Percentiles rank a stretch among this genome's conserved stretches.
Conservation (phyloP, 2,888 invertebrate species). For the Lamellibrachia satsuma region DNA sequence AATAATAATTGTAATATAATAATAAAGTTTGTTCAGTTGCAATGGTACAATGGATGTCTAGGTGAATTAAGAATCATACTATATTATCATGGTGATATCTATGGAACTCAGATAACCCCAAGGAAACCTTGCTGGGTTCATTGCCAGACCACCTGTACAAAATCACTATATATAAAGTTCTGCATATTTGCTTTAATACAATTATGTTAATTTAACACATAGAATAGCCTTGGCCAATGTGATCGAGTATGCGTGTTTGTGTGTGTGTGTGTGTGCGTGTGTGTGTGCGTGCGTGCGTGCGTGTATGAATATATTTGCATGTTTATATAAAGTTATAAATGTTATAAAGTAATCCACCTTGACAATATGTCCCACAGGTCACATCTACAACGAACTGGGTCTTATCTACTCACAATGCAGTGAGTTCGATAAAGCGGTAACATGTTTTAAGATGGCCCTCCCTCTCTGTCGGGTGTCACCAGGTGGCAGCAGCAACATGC, state of each 20-base stretch:
- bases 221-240: too few species aligned
- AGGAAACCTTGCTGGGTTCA: too few species aligned
- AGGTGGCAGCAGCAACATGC: constrained; percentile 39
- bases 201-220: too few species aligned
- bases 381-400: constrained; percentile 55
- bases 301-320: neutral
- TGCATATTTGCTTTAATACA: neutral
- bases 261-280: too few species aligned
- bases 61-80: too few species aligned
- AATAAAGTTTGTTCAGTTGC: neutral
- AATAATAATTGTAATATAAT: neutral
- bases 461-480: constrained; percentile 37
- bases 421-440: constrained; percentile 48
- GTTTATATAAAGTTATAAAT: neutral
- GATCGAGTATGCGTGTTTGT: neutral
- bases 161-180: neutral
- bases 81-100: too few species aligned
- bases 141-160: too few species aligned
- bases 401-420: constrained; percentile 52
- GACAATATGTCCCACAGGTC: constrained; percentile 43
- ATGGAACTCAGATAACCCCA: too few species aligned
- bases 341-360: too few species aligned
- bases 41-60: too few species aligned
- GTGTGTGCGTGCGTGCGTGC: neutral
- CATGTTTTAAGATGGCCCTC: constrained; percentile 54